Percentiles rank a stretch among this genome's conserved stretches.
phyloP scores from a whole-genome alignment of 1,140 invertebrate species.

The Dinothrombium tinctorium region DNA sequence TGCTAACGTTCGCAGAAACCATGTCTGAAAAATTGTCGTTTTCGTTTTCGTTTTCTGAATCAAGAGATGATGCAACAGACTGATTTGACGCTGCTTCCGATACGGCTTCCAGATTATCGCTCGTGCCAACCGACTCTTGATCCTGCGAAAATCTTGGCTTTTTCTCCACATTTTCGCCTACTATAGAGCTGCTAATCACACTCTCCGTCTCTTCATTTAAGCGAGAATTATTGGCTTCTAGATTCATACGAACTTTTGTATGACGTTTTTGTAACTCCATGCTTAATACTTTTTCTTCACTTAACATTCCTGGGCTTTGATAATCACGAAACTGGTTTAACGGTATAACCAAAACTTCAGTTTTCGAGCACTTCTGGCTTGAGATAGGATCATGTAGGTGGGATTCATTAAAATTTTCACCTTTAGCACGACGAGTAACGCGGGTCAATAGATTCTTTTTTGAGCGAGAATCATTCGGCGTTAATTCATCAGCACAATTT shows the following conservation, averaged over 20 bases:
- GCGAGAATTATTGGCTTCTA: constrained; percentile 14
- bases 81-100: constrained; percentile 80
- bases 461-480: background rate
- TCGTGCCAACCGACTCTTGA: constrained; percentile 54
- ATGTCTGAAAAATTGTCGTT: constrained; percentile 86
- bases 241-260: constrained; percentile 15
- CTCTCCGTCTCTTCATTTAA: constrained; percentile 12
- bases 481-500: background rate
- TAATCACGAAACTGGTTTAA: constrained; percentile 25
- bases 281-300: constrained; percentile 38
- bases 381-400: background rate
- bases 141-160: constrained; percentile 57
- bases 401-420: background rate
- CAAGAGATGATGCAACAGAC: constrained; percentile 37
- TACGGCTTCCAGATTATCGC: constrained; percentile 76
- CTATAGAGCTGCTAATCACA: too few relatives aligned
- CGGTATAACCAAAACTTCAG: constrained; percentile 39
- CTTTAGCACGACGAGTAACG: background rate
- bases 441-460: background rate
- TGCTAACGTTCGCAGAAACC: constrained; percentile 60
- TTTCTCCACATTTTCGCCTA: too few relatives aligned
- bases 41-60: constrained; percentile 54
- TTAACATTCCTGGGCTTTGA: constrained; percentile 39
- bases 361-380: constrained; percentile 16
- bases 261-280: constrained; percentile 18